Evolutionary conservation across 30 jellyfish, hydroid and myxozoan genomes (phyloP).

Genomic region (Rhopilema esculentum): DNA sequence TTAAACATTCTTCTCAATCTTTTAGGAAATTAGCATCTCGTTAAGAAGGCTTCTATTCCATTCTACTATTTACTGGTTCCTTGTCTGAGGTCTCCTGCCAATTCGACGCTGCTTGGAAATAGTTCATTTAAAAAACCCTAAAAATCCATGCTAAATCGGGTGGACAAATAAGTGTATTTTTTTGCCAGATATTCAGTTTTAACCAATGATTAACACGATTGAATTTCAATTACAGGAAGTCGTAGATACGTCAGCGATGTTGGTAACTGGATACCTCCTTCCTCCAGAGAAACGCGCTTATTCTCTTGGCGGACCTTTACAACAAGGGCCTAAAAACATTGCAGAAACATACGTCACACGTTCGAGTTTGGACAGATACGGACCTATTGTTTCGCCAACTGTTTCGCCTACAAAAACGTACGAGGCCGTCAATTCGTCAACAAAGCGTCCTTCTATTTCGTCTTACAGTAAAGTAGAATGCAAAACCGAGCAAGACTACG

Average conservation of each 20-base stretch:
- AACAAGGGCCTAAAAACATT: slow-evolving; percentile 1
- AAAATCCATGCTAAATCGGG: too few species aligned
- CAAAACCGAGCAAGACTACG: slow-evolving; percentile 66
- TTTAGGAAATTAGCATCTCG: too few species aligned
- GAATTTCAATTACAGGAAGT: slow-evolving; percentile 1
- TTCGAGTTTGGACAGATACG: slow-evolving; percentile 53
- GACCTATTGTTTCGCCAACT: slow-evolving; percentile 70
- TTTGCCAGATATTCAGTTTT: not conserved
- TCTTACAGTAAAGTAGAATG: not conserved
- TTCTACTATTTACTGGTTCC: not conserved
- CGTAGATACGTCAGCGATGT: slow-evolving; percentile 31
- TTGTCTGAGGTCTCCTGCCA: not conserved
- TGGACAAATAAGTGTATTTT: too few species aligned
- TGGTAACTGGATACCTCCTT: slow-evolving; percentile 21
- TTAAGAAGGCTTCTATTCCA: not conserved
- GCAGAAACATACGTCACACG: slow-evolving; percentile 67
- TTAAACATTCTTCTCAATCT: too few species aligned
- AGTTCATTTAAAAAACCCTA: too few species aligned
- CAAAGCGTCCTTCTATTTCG: not conserved
- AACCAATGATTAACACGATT: not conserved
- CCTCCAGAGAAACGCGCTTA: slow-evolving; percentile 38
- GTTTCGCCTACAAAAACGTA: slow-evolving; percentile 53
- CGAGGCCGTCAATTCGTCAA: slow-evolving; percentile 7
- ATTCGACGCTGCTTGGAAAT: not conserved
- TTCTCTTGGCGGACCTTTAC: not conserved